Base-by-base conservation (phyloP, 2,888 invertebrate species). In the Phaedon cochleariae region DNA sequence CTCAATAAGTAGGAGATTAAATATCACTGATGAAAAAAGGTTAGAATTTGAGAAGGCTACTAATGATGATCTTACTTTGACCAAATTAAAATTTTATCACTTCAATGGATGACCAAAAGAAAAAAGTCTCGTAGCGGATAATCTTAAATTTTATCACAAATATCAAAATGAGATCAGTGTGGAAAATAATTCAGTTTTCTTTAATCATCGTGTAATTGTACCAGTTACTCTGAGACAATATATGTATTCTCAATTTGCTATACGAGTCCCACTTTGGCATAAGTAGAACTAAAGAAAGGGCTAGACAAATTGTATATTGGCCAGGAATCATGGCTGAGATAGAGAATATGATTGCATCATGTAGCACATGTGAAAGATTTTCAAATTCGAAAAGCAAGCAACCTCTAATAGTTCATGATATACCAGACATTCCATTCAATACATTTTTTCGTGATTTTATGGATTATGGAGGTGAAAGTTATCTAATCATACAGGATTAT, bases 301-400 rank as follows among this genome's bases (percentile, higher is more conserved):
- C 45, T 15, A 18, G 45, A 22, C 21, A 45, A 41, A 41, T 41
- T 10, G 3, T 41, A 41, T 41, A 10, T n/a, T n/a, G n/a, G n/a
- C n/a, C n/a, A n/a, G n/a, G n/a, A n/a, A n/a, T n/a, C n/a, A n/a
- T n/a, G n/a, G 2, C n/a, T 18, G 58, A 58, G 2, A 34, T 58
- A 18, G 48, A 46, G n/a, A 15, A 58, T 2, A 45, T 21, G 37
- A 20, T 58, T 3, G 22, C 5, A 12, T 45, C 37, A 21, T 58
- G 58, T 45, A 3, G 3, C 20, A 18, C 21, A 17, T 58, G 58
- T 26, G 46, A 34, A 20, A 45, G 34, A 58, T 46, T 45, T 58
- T 12, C 17, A 45, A 45, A 29, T 48, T 55, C 63, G 49, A 63
- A 63, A 55, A 64, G 55, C 55, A 67, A 59, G 58, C 55, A 57